Conservation (phyloP, 2,888 invertebrate species). For the Lasioglossum villosulum region DNA sequence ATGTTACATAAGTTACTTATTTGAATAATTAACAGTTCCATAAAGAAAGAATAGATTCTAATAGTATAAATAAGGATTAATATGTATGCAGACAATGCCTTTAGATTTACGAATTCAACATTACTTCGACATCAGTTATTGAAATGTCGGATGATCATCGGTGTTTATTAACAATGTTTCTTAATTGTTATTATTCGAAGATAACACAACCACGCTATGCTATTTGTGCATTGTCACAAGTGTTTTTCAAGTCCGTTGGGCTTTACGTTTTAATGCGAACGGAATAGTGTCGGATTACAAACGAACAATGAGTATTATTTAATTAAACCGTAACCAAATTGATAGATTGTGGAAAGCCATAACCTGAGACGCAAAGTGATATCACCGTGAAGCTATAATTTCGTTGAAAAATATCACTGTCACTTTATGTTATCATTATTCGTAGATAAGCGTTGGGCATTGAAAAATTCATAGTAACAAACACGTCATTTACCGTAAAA, state of each 20-base stretch:
- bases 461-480: constrained; percentile 3
- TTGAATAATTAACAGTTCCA: constrained; percentile 38
- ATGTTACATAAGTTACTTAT: constrained; percentile 34
- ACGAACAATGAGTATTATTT: constrained; percentile 37
- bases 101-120: constrained; percentile 23
- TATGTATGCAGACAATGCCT: not conserved
- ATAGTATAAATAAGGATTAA: not conserved
- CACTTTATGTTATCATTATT: constrained; percentile 8
- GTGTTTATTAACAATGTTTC: constrained; percentile 31
- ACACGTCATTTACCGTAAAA: constrained; percentile 58
- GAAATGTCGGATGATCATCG: constrained; percentile 13
- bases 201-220: constrained; percentile 14
- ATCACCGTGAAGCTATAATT: constrained; percentile 37
- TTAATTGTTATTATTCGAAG: constrained; percentile 20
- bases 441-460: constrained; percentile 5
- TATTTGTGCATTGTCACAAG: constrained; percentile 21
- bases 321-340: constrained; percentile 60
- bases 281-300: not conserved
- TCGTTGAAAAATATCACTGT: constrained; percentile 19
- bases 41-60: constrained; percentile 17
- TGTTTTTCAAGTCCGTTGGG: not conserved
- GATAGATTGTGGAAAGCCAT: constrained; percentile 61
- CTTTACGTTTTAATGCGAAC: not conserved
- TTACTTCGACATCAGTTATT: constrained; percentile 5
- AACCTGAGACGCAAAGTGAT: constrained; percentile 72